These are phyloP conservation scores for Florisuga fusca DNA, from an alignment of 2,797 vertebrate species.

Conservation along the genomic window DNA sequence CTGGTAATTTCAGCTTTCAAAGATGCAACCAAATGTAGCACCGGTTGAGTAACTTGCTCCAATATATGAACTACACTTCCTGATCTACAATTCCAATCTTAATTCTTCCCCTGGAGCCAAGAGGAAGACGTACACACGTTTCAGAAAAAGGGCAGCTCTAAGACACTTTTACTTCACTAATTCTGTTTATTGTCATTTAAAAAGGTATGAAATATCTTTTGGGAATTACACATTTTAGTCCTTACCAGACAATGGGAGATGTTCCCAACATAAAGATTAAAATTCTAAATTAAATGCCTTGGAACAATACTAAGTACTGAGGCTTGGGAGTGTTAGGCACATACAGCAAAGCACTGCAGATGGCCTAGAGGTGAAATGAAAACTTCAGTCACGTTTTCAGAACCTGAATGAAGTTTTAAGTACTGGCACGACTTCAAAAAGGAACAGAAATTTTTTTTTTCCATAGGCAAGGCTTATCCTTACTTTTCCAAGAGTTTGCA, in stretches of 20 bases:
- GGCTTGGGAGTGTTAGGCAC: background rate
- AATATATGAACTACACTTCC: background rate
- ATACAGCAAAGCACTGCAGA: background rate
- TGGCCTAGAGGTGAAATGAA: background rate
- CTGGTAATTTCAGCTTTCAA: background rate
- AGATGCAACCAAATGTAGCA: background rate
- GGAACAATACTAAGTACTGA: background rate
- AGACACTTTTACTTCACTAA: background rate
- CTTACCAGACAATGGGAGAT: background rate
- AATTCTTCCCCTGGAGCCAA: background rate
- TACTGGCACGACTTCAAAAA: background rate
- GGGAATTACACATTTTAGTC: background rate
- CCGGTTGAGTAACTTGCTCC: background rate
- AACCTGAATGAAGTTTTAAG: background rate
- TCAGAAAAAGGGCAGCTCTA: background rate
- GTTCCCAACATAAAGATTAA: background rate
- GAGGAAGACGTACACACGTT: fast-evolving
- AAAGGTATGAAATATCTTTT: background rate
- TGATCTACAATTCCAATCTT: background rate
- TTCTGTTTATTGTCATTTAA: background rate
- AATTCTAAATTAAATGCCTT: background rate
- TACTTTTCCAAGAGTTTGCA: background rate
- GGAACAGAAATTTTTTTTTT: background rate
- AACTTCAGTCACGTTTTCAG: background rate
- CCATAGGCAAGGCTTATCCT: background rate